phyloP scores from a whole-genome alignment of 1,140 invertebrate species.

The Lucilia sericata region DNA sequence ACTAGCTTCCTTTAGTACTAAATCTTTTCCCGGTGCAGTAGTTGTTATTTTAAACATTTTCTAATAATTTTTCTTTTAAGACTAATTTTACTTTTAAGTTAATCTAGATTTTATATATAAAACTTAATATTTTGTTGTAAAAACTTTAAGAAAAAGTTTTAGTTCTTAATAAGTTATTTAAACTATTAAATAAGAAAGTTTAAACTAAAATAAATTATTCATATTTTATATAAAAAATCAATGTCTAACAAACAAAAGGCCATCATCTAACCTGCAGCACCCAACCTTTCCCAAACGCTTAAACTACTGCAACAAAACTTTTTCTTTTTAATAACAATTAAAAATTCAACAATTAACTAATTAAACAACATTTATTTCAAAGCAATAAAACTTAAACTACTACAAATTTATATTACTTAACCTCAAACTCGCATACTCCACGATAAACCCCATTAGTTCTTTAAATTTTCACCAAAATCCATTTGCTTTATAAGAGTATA shows the following conservation, averaged over 20 bases:
- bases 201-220: background rate
- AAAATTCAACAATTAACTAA: background rate
- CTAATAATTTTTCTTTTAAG: background rate
- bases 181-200: background rate
- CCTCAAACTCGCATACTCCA: too few relatives aligned
- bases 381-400: background rate
- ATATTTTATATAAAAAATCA: background rate
- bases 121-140: background rate
- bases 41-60: background rate
- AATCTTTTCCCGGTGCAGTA: too few relatives aligned
- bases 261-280: too few relatives aligned
- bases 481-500: conserved; percentile 57
- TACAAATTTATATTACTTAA: too few relatives aligned
- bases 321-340: background rate
- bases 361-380: background rate
- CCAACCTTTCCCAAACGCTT: background rate
- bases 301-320: background rate
- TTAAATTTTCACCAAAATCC: conserved; percentile 22
- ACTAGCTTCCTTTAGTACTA: too few relatives aligned
- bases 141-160: background rate
- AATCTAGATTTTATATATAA: background rate
- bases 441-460: background rate
- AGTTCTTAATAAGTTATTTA: background rate
- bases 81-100: background rate
- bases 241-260: too few relatives aligned